Percentiles rank a stretch among this genome's conserved stretches.
These are phyloP conservation scores for Saccopteryx bilineata DNA, from an alignment of 2,113 vertebrate genomes.

Conservation along the genomic window DNA sequence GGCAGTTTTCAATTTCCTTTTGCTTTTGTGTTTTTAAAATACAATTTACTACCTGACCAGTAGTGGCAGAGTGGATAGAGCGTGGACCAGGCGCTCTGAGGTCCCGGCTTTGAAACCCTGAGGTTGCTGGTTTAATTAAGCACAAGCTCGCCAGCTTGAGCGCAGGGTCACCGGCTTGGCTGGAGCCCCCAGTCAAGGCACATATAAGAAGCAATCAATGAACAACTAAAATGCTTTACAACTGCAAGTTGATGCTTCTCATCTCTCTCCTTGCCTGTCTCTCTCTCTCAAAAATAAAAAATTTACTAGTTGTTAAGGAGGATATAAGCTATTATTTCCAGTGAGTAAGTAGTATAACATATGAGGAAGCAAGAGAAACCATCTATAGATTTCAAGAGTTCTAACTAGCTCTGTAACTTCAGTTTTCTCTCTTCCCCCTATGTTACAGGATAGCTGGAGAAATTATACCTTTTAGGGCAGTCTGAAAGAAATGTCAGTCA, in stretches of 20 bases:
- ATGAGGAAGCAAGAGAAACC: conserved; percentile 24
- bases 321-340: not conserved
- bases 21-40: conserved; percentile 32
- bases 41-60: not conserved
- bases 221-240: too few relatives aligned
- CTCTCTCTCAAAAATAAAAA: not conserved
- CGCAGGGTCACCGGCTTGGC: too few relatives aligned
- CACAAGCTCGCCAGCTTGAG: too few relatives aligned
- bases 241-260: too few relatives aligned
- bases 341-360: not conserved
- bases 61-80: too few relatives aligned
- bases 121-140: too few relatives aligned
- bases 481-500: not conserved
- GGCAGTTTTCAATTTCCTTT: not conserved
- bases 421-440: not conserved
- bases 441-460: not conserved
- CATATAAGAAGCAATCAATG: too few relatives aligned
- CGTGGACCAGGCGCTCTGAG: too few relatives aligned
- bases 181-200: too few relatives aligned
- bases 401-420: not conserved
- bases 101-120: too few relatives aligned
- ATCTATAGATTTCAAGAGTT: not conserved
- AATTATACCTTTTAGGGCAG: not conserved
- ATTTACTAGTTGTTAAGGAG: not conserved
- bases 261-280: too few relatives aligned